Conservation (phyloP, 2,888 invertebrate genomes). For the Clunio marinus region DNA sequence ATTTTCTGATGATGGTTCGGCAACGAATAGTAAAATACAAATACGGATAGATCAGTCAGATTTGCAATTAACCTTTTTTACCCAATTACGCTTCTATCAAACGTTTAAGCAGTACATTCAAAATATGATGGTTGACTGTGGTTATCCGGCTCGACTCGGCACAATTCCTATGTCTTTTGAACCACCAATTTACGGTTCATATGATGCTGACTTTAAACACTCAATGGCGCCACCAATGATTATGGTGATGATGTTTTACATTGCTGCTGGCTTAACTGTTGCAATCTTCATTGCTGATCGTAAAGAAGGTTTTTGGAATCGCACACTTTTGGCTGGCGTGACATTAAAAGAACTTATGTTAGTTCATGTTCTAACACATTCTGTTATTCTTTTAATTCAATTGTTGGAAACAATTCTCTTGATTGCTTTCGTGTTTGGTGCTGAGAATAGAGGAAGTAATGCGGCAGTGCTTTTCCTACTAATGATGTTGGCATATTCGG, state of each 20-base stretch:
- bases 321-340: slow-evolving; percentile 78
- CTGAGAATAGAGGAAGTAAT: slow-evolving; percentile 50
- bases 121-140: slow-evolving; percentile 61
- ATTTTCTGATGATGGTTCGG: slow-evolving; percentile 54
- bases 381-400: slow-evolving; percentile 68
- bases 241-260: slow-evolving; percentile 71
- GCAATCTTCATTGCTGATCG: slow-evolving; percentile 75
- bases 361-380: slow-evolving; percentile 74
- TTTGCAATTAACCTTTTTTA: slow-evolving; percentile 72
- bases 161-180: slow-evolving; percentile 63
- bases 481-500: slow-evolving; percentile 70
- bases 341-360: slow-evolving; percentile 72
- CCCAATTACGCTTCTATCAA: slow-evolving; percentile 65
- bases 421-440: slow-evolving; percentile 50
- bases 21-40: slow-evolving; percentile 61
- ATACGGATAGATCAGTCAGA: slow-evolving; percentile 76
- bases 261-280: slow-evolving; percentile 78
- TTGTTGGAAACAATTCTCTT: slow-evolving; percentile 53
- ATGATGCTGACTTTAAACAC: slow-evolving; percentile 65
- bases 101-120: slow-evolving; percentile 65
- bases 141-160: slow-evolving; percentile 56
- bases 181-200: slow-evolving; percentile 65
- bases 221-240: slow-evolving; percentile 68
- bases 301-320: slow-evolving; percentile 80
- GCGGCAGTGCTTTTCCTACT: slow-evolving; percentile 60